Conservation (phyloP, 2,888 invertebrate species). For the Hartigia nigra region DNA sequence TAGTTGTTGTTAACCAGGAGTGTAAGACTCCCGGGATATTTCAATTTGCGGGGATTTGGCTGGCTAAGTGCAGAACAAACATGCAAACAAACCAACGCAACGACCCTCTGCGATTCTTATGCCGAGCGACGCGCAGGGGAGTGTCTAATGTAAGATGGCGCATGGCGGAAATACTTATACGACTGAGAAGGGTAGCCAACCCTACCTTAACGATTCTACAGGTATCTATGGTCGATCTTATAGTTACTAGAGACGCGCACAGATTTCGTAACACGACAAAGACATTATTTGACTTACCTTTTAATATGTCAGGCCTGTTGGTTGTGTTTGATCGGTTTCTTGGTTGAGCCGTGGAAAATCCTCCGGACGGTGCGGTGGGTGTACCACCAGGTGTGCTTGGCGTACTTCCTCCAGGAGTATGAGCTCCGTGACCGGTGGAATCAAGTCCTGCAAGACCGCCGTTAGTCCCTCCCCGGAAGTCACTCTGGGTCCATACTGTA, state of each 20-base stretch:
- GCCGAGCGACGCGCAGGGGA: not conserved
- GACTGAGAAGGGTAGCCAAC: not conserved
- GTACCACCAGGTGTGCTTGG: conserved; percentile 72
- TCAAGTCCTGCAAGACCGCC: conserved; percentile 72
- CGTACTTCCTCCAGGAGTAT: conserved; percentile 68
- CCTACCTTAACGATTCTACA: not conserved
- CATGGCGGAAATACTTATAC: not conserved
- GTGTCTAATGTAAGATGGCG: not conserved
- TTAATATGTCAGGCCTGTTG: conserved; percentile 67
- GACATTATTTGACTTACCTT: conserved; percentile 67
- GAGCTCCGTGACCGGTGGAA: conserved; percentile 64
- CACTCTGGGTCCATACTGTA: conserved; percentile 92
- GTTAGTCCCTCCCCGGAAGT: conserved; percentile 86
- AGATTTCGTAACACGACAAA: not conserved
- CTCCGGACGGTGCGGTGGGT: conserved; percentile 57
- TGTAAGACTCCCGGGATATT: conserved; percentile 53
- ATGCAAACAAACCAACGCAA: conserved; percentile 28
- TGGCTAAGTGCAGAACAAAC: conserved; percentile 34
- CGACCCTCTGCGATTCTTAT: not conserved
- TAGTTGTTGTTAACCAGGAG: conserved; percentile 57
- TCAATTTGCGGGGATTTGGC: conserved; percentile 56
- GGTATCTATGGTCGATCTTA: not conserved
- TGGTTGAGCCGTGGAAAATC: conserved; percentile 61
- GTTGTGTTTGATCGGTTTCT: conserved; percentile 64
- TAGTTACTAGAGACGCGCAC: not conserved